Conservation (phyloP, 2,113 vertebrate species). For the Tauraco erythrolophus region DNA sequence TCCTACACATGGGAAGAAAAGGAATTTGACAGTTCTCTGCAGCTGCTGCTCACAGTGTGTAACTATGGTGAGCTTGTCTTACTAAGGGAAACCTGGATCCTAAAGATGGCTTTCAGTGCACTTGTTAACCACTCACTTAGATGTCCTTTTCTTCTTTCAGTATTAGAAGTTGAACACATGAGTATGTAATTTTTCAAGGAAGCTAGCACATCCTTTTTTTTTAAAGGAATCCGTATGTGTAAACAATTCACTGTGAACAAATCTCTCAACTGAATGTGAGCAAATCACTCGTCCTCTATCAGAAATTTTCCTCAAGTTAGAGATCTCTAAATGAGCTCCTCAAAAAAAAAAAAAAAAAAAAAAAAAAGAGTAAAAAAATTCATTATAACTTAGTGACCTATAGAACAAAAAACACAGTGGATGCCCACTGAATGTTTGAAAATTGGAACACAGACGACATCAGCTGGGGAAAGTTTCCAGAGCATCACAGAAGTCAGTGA, state of each 20-base stretch:
- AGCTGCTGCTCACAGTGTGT: background rate
- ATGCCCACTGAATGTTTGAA: background rate
- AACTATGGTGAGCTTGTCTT: background rate
- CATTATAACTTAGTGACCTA: background rate
- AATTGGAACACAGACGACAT: background rate
- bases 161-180: background rate
- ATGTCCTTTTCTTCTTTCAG: background rate
- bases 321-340: background rate
- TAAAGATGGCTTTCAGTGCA: background rate
- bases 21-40: background rate
- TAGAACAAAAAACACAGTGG: background rate
- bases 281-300: background rate
- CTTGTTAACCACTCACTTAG: background rate
- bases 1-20: rapidly evolving
- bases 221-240: background rate
- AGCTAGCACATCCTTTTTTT: background rate
- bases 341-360: background rate
- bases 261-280: background rate
- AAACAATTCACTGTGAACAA: background rate
- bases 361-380: background rate
- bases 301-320: background rate
- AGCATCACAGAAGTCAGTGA: background rate
- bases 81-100: background rate
- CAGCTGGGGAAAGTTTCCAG: background rate
- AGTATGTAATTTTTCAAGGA: background rate